Base-by-base conservation (phyloP, 2,113 vertebrate genomes). In the Probosciger aterrimus region DNA sequence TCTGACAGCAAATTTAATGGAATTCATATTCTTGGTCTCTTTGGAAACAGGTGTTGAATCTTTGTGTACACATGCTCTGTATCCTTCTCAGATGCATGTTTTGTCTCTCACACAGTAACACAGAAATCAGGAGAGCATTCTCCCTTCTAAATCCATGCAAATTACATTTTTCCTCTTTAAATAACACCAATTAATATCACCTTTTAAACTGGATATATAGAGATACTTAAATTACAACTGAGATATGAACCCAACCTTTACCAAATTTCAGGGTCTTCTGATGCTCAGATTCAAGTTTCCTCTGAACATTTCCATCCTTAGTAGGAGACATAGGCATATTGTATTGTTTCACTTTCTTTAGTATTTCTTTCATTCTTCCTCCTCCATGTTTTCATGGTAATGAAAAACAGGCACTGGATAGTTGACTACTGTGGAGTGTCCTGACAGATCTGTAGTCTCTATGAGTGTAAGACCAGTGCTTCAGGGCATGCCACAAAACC, bases 401-500 rank as follows among this genome's bases (percentile, higher is more conserved):
- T 11, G 33, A 63, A 35, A 68, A 62, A 28, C 6, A 46, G 44
- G 27, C 2, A 4, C 10, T 68, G 22, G 13, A 25, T 68, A 3
- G 11, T 10, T 89, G 41, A 25, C n/a, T 69, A 28, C 44, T 25
- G 22, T 18, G 20, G 19, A 69, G 14, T 11, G 33, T 31, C 20
- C 53, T 70, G 79, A 31, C 2, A 64, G 23, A 44, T 47, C 9
- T 18, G 11, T 4, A 2, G 5, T 39, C 27, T 69, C 39, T 47
- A 0, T 17, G 5, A 77, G 5, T 22, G 14, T 3, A 1, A 5
- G 25, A 62, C 22, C 39, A 60, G 15, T 59, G 57, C 24, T 57
- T 60, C 52, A 60, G 19, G 25, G 2, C 6, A 44, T 23, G 30
- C 6, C 43, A 60, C 18, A 88, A 31, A 68, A 68, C 5, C 0